These are phyloP conservation scores for Eubasilissa splendida DNA, from an alignment of 2,888 invertebrate species.

Conservation along the genomic window DNA sequence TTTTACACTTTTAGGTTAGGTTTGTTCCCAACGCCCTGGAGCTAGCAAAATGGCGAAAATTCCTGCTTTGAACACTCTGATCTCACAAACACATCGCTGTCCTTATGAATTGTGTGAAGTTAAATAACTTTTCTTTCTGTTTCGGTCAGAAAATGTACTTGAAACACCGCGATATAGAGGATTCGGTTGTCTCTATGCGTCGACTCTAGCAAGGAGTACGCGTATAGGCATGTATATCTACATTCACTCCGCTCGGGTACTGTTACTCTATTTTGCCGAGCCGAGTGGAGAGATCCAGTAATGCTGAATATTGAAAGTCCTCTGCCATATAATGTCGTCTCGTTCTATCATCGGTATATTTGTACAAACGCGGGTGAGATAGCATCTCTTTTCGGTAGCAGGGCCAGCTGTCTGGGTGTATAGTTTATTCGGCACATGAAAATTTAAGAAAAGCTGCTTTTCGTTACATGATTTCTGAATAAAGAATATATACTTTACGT, in stretches of 20 bases:
- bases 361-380: not conserved
- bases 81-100: slow-evolving; percentile 15
- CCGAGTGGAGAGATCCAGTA: slow-evolving; percentile 12
- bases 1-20: slow-evolving; percentile 40
- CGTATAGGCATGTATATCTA: slow-evolving; percentile 46
- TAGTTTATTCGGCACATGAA: not conserved
- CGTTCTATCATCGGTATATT: not conserved
- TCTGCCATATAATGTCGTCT: slow-evolving; percentile 1
- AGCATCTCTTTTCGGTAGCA: too few species aligned
- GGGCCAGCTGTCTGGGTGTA: not conserved
- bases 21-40: slow-evolving; percentile 14
- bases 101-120: not conserved
- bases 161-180: not conserved
- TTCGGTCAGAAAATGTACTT: not conserved
- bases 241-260: slow-evolving; percentile 20
- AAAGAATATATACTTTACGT: too few species aligned
- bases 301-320: slow-evolving; percentile 2
- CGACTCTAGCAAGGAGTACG: slow-evolving; percentile 44
- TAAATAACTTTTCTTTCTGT: too few species aligned
- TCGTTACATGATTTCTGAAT: too few species aligned
- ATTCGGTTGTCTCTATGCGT: slow-evolving; percentile 29
- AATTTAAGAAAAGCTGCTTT: too few species aligned
- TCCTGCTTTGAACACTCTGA: not conserved
- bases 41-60: not conserved
- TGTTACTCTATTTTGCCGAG: slow-evolving; percentile 34